phyloP scores from a whole-genome alignment of 2,888 invertebrate genomes.

The Cephus nigrinus region DNA sequence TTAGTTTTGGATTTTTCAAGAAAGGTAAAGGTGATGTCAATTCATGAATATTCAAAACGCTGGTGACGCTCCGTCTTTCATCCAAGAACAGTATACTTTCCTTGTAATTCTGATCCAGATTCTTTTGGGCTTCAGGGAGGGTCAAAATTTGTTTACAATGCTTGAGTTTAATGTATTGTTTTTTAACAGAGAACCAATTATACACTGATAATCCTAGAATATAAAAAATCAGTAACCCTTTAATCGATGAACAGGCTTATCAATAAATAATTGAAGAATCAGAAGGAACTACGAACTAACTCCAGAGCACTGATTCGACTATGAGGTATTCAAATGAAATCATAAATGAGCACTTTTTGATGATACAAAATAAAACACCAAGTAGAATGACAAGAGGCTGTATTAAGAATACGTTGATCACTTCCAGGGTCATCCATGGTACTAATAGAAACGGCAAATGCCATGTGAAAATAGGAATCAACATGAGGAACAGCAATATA shows the following conservation, averaged over 20 bases:
- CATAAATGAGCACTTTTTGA: background rate
- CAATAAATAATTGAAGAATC: background rate
- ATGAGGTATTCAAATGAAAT: conserved; percentile 46
- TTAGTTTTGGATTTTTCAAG: conserved; percentile 11
- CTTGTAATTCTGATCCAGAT: background rate
- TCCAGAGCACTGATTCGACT: conserved; percentile 33
- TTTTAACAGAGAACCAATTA: background rate
- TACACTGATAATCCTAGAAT: background rate
- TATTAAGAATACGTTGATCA: conserved; percentile 45
- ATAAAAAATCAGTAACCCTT: background rate
- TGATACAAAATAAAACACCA: conserved; percentile 7
- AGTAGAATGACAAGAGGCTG: conserved; percentile 3
- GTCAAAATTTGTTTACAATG: background rate
- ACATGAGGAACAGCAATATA: conserved; percentile 44
- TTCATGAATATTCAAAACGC: conserved; percentile 31
- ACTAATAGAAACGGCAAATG: conserved; percentile 46
- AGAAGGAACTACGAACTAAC: conserved; percentile 29
- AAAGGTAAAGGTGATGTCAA: conserved; percentile 9
- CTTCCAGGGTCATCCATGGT: conserved; percentile 54
- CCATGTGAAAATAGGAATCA: conserved; percentile 56
- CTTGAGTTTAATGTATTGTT: background rate
- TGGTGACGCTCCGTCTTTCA: conserved; percentile 24
- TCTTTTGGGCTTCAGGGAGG: background rate
- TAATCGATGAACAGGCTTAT: background rate
- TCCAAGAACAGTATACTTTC: background rate